phyloP scores from a whole-genome alignment of 1,140 invertebrate genomes.

The Riptortus pedestris region DNA sequence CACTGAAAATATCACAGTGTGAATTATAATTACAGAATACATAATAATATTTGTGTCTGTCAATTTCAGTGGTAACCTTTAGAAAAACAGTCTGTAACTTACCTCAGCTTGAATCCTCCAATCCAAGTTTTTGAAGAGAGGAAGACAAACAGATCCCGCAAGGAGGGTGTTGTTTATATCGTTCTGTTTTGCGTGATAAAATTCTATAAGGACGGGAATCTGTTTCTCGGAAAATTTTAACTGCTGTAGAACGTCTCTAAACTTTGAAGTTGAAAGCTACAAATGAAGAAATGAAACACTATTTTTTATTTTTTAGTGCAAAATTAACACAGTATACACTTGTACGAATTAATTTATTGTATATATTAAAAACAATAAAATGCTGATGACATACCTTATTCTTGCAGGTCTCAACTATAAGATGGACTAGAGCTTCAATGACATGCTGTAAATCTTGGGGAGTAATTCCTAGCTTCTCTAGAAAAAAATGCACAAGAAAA shows the following conservation, averaged over 20 bases:
- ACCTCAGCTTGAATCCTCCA: slow-evolving; percentile 18
- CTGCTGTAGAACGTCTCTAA: not conserved
- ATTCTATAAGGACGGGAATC: not conserved
- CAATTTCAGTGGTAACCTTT: too few relatives aligned
- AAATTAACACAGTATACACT: not conserved
- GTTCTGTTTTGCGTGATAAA: slow-evolving; percentile 15
- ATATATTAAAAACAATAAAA: not conserved
- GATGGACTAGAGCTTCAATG: slow-evolving; percentile 16
- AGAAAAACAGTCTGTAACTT: too few relatives aligned
- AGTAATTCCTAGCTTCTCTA: slow-evolving; percentile 16
- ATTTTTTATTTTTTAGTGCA: not conserved
- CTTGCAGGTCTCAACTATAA: slow-evolving; percentile 20
- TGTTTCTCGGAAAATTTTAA: slow-evolving; percentile 9
- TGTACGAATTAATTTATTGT: not conserved
- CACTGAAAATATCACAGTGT: not conserved
- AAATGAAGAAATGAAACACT: not conserved
- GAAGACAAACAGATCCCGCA: slow-evolving; percentile 13
- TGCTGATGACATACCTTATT: slow-evolving; percentile 16
- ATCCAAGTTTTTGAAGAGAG: slow-evolving; percentile 18
- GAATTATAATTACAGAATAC: too few relatives aligned
- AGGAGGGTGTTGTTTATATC: slow-evolving; percentile 14
- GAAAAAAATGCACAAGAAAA: slow-evolving; percentile 5
- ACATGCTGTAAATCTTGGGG: slow-evolving; percentile 11
- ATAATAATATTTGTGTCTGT: too few relatives aligned
- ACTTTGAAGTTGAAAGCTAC: not conserved